Evolutionary conservation across 2,888 invertebrate species (phyloP).

Genomic region (Ceramica pisi): DNA sequence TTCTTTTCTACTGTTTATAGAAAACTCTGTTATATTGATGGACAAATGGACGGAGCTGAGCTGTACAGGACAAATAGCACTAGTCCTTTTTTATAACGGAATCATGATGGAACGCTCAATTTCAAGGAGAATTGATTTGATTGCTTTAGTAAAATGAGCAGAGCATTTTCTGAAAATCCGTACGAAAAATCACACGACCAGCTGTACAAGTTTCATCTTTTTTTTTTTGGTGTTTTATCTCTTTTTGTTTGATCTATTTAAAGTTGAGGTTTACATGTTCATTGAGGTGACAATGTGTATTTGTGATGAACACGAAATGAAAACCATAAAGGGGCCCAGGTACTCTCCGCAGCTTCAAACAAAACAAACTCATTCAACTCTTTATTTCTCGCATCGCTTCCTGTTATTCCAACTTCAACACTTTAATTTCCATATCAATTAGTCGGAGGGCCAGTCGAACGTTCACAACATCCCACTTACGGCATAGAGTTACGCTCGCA

Average conservation of each 20-base stretch:
- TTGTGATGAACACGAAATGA: neutral
- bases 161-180: too few relatives aligned
- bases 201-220: too few relatives aligned
- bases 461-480: constrained; percentile 55
- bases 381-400: constrained; percentile 46
- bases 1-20: too few relatives aligned
- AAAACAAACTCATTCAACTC: constrained; percentile 41
- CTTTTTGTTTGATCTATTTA: neutral
- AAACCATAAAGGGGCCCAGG: neutral
- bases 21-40: too few relatives aligned
- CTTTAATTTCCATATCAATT: constrained; percentile 62
- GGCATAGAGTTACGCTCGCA: constrained; percentile 47
- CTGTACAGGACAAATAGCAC: too few relatives aligned
- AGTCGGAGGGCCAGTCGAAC: constrained; percentile 32
- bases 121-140: too few relatives aligned
- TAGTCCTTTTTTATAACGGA: too few relatives aligned
- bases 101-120: too few relatives aligned
- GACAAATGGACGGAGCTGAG: too few relatives aligned
- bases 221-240: too few relatives aligned
- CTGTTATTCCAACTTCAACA: constrained; percentile 60
- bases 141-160: too few relatives aligned
- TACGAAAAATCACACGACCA: too few relatives aligned
- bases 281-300: neutral
- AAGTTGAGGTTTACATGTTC: constrained; percentile 7
- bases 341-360: constrained; percentile 1